Conservation (phyloP, 1,140 invertebrate species). For the Bombus confusus region DNA sequence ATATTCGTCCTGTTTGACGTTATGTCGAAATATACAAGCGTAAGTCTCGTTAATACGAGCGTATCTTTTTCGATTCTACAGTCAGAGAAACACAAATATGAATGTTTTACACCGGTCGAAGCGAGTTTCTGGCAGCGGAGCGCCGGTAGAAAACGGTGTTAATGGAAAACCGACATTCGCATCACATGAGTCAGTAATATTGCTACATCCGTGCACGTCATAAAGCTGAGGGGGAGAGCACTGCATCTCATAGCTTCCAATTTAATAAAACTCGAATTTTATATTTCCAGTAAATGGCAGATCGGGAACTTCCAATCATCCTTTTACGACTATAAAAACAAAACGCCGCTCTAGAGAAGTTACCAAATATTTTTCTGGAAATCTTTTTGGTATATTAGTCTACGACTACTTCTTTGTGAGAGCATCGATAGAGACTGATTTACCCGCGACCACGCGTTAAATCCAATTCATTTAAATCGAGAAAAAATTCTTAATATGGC, state of each 20-base stretch:
- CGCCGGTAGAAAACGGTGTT: conserved; percentile 23
- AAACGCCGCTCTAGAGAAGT: not conserved
- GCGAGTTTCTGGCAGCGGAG: not conserved
- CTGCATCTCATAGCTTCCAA: not conserved
- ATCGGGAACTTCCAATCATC: not conserved
- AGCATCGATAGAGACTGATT: not conserved
- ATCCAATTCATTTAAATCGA: not conserved
- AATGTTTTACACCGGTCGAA: not conserved
- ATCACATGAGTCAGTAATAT: conserved; percentile 17
- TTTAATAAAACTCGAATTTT: conserved; percentile 44
- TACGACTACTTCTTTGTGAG: not conserved
- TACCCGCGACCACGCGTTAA: not conserved
- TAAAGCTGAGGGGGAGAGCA: conserved; percentile 5
- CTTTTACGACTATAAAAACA: conserved; percentile 21
- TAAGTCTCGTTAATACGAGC: not conserved
- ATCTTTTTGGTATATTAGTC: not conserved
- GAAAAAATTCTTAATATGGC: not conserved
- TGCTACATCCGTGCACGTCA: not conserved
- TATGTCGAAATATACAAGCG: too few species aligned
- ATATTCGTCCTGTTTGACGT: not conserved
- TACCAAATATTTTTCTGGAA: not conserved
- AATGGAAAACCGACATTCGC: conserved; percentile 37
- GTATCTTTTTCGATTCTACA: too few species aligned
- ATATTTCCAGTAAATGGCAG: conserved; percentile 1
- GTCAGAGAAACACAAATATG: not conserved